Evolutionary conservation across 2,888 invertebrate genomes (phyloP), one percentile per base, ranked within the genome.

Genomic region (Sesia apiformis): DNA sequence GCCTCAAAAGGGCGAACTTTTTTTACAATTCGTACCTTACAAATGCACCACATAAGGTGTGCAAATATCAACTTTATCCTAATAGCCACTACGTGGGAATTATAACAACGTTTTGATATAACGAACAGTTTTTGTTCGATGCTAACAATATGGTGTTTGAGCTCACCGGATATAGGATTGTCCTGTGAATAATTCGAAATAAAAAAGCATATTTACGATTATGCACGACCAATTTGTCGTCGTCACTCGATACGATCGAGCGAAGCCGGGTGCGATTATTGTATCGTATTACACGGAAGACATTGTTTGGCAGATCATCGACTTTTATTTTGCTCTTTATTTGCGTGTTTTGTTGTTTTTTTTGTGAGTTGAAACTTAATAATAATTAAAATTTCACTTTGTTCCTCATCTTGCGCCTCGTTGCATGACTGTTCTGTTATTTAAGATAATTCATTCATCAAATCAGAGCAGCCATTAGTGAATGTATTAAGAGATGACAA

Each of bases 171-270:
- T 84, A 85, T 88, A 83, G 67, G 71, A 74, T 72, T 70, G 72
- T 74, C 71, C 70, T 61, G 64, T 78, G 77, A 82, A 84, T 78
- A 73, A 79, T 49, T 57, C 61, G 59, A 66, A 69, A 75, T 78
- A 79, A 86, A 60, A 84, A 85, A 83, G 69, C 67, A 67, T 76
- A 85, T 85, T 86, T 84, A 82, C 82, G 78, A 88, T 85, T 85
- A 86, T 87, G 78, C 81, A 87, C 84, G 81, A 85, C 76, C 83
- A 81, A 86, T 87, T 87, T 85, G 83, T 83, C 80, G 68, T 65
- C 69, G 87, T 81, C 82, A 89, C 72, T 76, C 70, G 87, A 89
- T 87, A 83, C 75, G 71, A 62, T 70, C 74, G 73, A 73, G 68
- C 67, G 71, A 70, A 75, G 76, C 72, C 69, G 69, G 67, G 70